Evolutionary conservation across 2,888 invertebrate genomes (phyloP), one percentile per base, ranked within the genome.

Genomic region (Oxyscelio sp.): DNA sequence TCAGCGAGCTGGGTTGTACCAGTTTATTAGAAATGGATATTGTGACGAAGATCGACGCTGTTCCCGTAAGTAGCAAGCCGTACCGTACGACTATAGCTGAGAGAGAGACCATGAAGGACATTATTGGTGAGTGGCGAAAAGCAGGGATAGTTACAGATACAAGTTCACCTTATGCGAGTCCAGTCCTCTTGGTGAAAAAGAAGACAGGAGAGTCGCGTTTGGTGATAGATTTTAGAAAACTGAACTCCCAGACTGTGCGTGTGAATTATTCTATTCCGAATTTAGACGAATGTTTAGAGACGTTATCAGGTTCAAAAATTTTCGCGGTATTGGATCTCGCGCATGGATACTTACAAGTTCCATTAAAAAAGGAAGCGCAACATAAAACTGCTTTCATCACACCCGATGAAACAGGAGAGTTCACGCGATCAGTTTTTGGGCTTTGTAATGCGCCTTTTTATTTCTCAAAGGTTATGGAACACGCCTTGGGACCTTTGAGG

Each of bases 381-480:
- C 34, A n/a, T 8, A 86, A 56, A 65, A 88, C 71, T 4, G 84
- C 84, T 19, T 88, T 80, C 9, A 86, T 90, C 2, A 90, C 89
- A 5, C 88, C 87, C 0, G 83, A 87, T 11, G 74, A 81, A 1
- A 83, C 40, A n/a, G 40, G 40, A n/a, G 40, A 40, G 5, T 40
- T 40, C n/a, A 40, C 40, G 5, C 13, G 40, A 0, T 86, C 89
- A 84, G 87, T 89, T 11, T 92, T 90, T 38, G 91, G 90, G 0
- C 74, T 91, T 1, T 71, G 83, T n/a, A 91, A 92, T 56, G 90
- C 90, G 0, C 89, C 89, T 0, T 83, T 85, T 9, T 89, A 88
- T 19, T 92, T 90, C 63, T 77, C 83, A 0, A 85, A 87, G 56
- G 24, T 79, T 1, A 85, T 87, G 79, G 61, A 87, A n/a, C 17